Evolutionary conservation across 2,113 vertebrate genomes (phyloP).

Genomic region (Mormyrus iriodes): DNA sequence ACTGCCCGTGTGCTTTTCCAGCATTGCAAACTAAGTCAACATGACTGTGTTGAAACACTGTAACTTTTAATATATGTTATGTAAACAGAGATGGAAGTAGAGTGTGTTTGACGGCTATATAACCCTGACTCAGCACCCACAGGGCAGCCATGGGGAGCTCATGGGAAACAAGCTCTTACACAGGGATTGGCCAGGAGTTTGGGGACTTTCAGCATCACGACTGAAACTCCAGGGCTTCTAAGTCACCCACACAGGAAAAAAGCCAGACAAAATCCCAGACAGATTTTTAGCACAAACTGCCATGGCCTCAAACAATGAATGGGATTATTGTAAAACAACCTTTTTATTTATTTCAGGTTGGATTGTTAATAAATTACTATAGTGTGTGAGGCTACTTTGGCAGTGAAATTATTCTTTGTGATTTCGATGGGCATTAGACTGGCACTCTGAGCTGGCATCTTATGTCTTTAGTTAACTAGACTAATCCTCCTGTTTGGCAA

Average conservation of each 20-base stretch:
- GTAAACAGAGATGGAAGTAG: background rate
- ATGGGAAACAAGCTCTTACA: background rate
- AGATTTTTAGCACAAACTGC: background rate
- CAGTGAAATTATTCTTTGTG: background rate
- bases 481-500: background rate
- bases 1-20: background rate
- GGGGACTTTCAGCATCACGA: background rate
- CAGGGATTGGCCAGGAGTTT: background rate
- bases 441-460: background rate
- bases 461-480: background rate
- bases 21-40: background rate
- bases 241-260: background rate
- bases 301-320: background rate
- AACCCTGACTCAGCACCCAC: background rate
- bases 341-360: background rate
- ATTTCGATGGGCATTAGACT: background rate
- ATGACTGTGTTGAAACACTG: background rate
- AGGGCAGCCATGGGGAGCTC: background rate
- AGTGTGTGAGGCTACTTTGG: background rate
- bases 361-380: background rate
- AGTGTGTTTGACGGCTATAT: background rate
- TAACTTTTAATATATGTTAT: constrained; percentile 2
- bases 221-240: background rate
- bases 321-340: background rate
- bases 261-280: background rate